Conservation (phyloP, 2,797 vertebrate species). For the Hoplostethus atlanticus region DNA sequence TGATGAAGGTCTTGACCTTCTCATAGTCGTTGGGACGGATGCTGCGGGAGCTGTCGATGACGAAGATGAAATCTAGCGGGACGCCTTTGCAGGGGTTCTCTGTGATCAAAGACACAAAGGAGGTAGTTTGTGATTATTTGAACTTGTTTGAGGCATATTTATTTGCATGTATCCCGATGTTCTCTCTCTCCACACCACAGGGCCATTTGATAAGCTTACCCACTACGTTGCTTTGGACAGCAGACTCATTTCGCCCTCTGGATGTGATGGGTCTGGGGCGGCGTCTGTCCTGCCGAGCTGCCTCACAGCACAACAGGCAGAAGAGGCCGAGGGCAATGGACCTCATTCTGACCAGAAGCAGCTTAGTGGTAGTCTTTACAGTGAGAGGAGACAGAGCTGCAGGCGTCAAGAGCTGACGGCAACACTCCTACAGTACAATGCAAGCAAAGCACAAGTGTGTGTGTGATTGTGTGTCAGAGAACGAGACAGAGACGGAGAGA, state of each 20-base stretch:
- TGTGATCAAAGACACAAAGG: conserved; percentile 64
- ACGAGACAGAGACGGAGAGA: neutral
- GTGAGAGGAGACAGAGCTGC: neutral
- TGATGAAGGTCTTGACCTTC: conserved; percentile 93
- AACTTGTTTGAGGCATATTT: neutral
- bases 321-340: conserved; percentile 75
- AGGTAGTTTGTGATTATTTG: neutral
- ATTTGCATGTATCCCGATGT: neutral
- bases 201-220: conserved; percentile 71
- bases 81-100: conserved; percentile 86
- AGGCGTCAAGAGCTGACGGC: neutral
- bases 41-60: conserved; percentile 96
- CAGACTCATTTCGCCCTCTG: conserved; percentile 65
- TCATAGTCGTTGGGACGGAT: conserved; percentile 90
- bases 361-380: conserved; percentile 32
- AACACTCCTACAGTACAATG: neutral
- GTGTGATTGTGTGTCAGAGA: neutral
- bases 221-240: conserved; percentile 56
- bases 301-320: conserved; percentile 79
- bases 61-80: conserved; percentile 91
- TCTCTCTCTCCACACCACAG: too few species aligned
- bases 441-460: neutral
- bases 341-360: conserved; percentile 79
- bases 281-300: conserved; percentile 67
- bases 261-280: conserved; percentile 54